These are phyloP conservation scores for Acridotheres tristis DNA, from an alignment of 2,797 vertebrate genomes.

Conservation along the genomic window DNA sequence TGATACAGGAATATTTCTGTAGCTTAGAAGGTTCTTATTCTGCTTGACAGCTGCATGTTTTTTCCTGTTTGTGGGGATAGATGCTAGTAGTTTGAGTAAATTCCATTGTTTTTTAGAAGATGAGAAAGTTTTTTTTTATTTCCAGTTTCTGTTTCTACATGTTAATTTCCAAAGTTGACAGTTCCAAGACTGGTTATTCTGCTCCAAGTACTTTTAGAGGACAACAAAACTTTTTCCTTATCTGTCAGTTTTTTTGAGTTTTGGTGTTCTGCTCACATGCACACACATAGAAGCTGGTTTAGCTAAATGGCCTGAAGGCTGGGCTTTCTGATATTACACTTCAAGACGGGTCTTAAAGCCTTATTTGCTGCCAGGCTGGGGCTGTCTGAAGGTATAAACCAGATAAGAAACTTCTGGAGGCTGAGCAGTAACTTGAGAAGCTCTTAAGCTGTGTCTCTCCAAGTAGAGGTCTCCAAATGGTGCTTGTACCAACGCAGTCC, in stretches of 20 bases:
- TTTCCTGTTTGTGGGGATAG: background rate
- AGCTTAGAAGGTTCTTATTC: background rate
- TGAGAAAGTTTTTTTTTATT: background rate
- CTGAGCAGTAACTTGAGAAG: background rate
- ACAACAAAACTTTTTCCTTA: background rate
- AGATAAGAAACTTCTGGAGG: slow-evolving; percentile 31
- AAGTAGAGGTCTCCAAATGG: background rate
- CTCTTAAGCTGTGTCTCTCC: background rate
- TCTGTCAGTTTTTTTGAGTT: background rate
- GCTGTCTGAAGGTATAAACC: background rate
- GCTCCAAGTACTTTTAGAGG: background rate
- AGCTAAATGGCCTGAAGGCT: background rate
- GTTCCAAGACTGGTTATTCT: background rate
- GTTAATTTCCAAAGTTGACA: background rate
- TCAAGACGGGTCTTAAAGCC: background rate
- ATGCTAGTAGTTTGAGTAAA: background rate
- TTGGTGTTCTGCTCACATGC: background rate
- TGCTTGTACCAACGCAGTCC: rapidly evolving
- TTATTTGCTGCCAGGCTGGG: background rate
- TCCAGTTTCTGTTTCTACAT: background rate
- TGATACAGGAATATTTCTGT: background rate
- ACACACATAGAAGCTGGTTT: background rate
- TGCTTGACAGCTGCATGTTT: background rate
- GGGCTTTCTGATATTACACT: background rate
- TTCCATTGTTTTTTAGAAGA: background rate